These are phyloP conservation scores for Uria lomvia DNA, from an alignment of 2,113 vertebrate genomes.

Conservation along the genomic window DNA sequence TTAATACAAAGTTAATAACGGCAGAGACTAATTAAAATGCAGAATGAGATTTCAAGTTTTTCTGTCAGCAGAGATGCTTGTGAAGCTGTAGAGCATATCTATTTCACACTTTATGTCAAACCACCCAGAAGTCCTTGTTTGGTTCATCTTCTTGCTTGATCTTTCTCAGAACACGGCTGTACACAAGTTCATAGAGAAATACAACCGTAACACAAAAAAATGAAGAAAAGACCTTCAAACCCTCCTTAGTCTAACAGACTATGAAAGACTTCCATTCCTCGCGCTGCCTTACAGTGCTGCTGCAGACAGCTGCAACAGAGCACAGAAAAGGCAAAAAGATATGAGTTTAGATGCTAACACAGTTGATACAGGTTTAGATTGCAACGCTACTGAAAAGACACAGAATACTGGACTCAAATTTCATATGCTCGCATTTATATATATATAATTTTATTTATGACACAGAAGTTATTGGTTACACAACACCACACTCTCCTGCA, in stretches of 20 bases:
- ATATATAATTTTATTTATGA: background rate
- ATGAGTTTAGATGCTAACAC: background rate
- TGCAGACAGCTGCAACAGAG: background rate
- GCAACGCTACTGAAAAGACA: background rate
- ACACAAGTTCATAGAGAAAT: background rate
- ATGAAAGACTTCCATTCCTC: background rate
- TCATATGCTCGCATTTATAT: rapidly evolving
- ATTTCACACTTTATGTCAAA: background rate
- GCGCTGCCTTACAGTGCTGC: background rate
- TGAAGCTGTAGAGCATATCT: background rate
- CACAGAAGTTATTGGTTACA: background rate
- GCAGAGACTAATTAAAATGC: background rate
- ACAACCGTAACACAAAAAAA: background rate
- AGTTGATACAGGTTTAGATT: background rate
- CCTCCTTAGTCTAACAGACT: background rate
- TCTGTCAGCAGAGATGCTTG: background rate
- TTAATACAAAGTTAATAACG: background rate
- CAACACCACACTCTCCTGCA: background rate
- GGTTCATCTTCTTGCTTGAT: background rate
- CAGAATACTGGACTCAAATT: background rate
- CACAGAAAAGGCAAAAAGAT: background rate
- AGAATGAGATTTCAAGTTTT: background rate
- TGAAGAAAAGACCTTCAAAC: background rate
- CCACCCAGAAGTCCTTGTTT: background rate
- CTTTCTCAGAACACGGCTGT: background rate